Base-by-base conservation (phyloP, 30 jellyfish, hydroid and myxozoan genomes). In the Sanderia malayensis region DNA sequence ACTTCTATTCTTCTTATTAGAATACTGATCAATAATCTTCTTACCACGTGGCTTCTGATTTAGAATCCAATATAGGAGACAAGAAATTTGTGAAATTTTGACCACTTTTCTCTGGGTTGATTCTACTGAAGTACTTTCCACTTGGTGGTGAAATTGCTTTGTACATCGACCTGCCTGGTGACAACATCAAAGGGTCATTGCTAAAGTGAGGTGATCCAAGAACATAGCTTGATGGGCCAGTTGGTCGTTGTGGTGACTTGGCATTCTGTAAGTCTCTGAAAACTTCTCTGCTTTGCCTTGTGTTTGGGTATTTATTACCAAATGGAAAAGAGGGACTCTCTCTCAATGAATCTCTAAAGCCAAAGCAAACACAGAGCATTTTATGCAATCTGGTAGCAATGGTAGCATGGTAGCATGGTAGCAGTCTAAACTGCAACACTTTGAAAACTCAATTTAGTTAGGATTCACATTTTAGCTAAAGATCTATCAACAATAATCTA, bases 101-200 rank as follows among this genome's bases (percentile, higher is more conserved):
- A 4, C 19, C 21, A 34, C 62, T 46, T 21, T 62, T 44, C 30
- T 37, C 60, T 45, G 58, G 69, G 7, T 70, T 53, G 33, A 78
- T 65, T 37, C 89, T 65, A 22, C 89, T 78, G 68, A 78, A 78
- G 66, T 64, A 78, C 33, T 52, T 29, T 31, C 82, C 89, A 66
- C 82, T 25, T 17, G 82, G 76, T 30, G 89, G 89, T 26, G 89
- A 78, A 11, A 78, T 34, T 19, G 82, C 89, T 55, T 65, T 78
- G 20, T 47, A 53, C 17, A 49, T 49, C 13, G 27, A 4, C 18
- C 64, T 37, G 13, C 13, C 52, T 13, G 52, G 52, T 4, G 52
- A 37, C n/a, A n/a, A n/a, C 52, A 37, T 37, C 52, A 37, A 37
- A 13, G 52, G 6, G 6, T 37, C 52, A 6, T 37, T 37, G n/a